A percentile compares a stretch with the other conserved stretches of the same genome.
Conservation (phyloP, 2,888 invertebrate genomes). For the Tachina fera region DNA sequence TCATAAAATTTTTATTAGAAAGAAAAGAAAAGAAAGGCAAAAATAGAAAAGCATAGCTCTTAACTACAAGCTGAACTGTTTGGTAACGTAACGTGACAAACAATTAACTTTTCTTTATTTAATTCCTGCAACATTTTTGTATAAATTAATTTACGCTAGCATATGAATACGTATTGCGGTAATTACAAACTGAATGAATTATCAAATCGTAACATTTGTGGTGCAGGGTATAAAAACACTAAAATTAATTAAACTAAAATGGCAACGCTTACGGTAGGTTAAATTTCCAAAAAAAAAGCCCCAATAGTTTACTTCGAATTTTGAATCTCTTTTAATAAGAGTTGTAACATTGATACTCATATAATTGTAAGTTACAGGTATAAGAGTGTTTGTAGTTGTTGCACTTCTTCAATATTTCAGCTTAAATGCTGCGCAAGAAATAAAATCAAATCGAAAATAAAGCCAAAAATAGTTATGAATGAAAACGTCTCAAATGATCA, state of each 20-base stretch:
- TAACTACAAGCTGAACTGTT: too few relatives aligned
- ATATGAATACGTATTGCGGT: too few relatives aligned
- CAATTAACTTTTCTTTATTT: too few relatives aligned
- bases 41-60: too few relatives aligned
- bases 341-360: background rate
- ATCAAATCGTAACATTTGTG: fast-evolving
- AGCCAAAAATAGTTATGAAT: constrained; percentile 54
- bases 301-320: background rate
- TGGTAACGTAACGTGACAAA: too few relatives aligned
- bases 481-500: constrained; percentile 45
- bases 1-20: too few relatives aligned
- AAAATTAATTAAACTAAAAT: too few relatives aligned
- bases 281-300: constrained; percentile 2
- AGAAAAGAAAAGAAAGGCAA: too few relatives aligned
- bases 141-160: too few relatives aligned
- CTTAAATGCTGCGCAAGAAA: constrained; percentile 1
- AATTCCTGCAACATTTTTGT: too few relatives aligned
- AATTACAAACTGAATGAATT: too few relatives aligned
- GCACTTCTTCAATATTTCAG: background rate
- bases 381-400: constrained; percentile 15
- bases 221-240: too few relatives aligned
- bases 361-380: background rate
- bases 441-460: background rate
- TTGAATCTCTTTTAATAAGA: constrained; percentile 44
- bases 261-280: background rate